Percentiles rank a stretch among this genome's conserved stretches.
Conservation (phyloP, 2,888 invertebrate genomes). For the Cantharis lateralis region DNA sequence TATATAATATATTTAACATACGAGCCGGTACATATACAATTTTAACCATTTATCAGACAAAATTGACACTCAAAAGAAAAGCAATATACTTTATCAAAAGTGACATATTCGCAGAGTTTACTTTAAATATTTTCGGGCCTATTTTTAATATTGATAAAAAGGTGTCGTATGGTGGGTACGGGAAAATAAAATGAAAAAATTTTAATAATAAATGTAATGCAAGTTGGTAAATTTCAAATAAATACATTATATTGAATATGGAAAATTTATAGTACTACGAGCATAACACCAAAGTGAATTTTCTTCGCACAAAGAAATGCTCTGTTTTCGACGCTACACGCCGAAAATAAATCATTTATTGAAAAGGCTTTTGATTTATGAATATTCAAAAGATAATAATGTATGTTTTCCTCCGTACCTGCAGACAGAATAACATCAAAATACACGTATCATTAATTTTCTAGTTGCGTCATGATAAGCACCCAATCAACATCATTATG, state of each 20-base stretch:
- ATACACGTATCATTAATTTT: background rate
- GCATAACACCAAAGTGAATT: background rate
- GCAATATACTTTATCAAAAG: background rate
- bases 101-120: background rate
- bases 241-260: background rate
- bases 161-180: background rate
- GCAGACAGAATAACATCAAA: background rate
- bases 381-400: conserved; percentile 8
- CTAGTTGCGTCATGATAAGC: background rate
- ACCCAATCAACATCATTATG: background rate
- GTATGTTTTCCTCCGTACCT: background rate
- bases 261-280: background rate
- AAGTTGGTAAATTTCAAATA: background rate
- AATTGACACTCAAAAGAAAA: background rate
- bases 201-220: background rate
- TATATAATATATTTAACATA: background rate
- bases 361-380: conserved; percentile 3
- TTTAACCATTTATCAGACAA: background rate
- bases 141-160: background rate
- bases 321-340: background rate
- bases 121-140: background rate
- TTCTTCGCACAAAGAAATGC: background rate
- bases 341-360: background rate
- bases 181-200: background rate
- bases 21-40: background rate